Percentiles rank a stretch among this genome's conserved stretches.
These are phyloP conservation scores for Linnaemya tessellans DNA, from an alignment of 2,888 invertebrate species.

Conservation along the genomic window DNA sequence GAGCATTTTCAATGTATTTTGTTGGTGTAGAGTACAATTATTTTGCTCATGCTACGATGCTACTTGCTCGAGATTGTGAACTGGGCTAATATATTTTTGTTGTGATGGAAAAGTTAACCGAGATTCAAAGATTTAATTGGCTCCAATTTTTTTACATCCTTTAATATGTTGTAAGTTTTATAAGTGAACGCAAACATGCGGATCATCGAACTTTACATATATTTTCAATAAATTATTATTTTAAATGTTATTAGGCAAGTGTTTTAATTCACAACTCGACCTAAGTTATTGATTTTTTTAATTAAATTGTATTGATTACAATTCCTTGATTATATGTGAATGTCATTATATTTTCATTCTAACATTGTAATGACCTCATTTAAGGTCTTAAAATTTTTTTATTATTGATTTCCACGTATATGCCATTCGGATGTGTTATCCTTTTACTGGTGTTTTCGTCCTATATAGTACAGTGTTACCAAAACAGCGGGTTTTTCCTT, in stretches of 20 bases:
- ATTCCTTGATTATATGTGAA: constrained; percentile 33
- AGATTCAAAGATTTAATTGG: no score
- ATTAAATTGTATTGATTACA: background rate
- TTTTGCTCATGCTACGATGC: no score
- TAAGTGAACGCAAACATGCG: background rate
- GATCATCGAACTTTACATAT: constrained; percentile 28
- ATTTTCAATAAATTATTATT: background rate
- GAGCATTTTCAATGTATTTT: no score
- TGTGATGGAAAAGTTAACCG: no score
- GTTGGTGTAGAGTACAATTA: no score
- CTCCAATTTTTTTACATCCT: background rate
- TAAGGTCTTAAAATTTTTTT: background rate
- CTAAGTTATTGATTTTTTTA: background rate
- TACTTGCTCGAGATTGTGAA: no score
- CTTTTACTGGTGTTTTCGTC: constrained; percentile 1
- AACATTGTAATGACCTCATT: constrained; percentile 45
- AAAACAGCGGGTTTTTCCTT: background rate
- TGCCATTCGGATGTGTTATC: background rate
- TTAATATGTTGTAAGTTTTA: background rate
- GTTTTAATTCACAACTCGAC: constrained; percentile 19
- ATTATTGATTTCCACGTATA: constrained; percentile 31
- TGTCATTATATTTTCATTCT: constrained; percentile 4
- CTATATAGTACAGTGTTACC: background rate
- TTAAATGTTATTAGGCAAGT: background rate
- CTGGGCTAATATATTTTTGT: no score